Conservation (phyloP, 2,113 vertebrate species). For the Elgaria multicarinata region DNA sequence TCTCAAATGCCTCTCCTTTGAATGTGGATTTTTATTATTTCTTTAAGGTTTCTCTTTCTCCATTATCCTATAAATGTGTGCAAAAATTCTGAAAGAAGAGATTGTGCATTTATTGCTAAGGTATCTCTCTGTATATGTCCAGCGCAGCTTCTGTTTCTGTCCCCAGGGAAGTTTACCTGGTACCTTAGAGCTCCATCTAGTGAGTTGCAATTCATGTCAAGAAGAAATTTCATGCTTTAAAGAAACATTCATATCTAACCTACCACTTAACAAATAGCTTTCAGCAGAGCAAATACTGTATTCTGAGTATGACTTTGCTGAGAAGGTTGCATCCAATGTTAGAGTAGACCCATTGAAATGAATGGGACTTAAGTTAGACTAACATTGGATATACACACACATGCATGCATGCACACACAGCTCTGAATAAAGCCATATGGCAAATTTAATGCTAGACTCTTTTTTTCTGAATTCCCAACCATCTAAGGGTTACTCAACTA, state of each 20-base stretch:
- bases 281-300: not conserved
- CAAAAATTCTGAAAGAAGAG: not conserved
- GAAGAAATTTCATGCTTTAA: not conserved
- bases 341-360: too few relatives aligned
- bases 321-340: too few relatives aligned
- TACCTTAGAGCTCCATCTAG: conserved; percentile 73
- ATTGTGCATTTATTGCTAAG: conserved; percentile 15
- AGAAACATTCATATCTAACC: not conserved
- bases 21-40: conserved; percentile 41
- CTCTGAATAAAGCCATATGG: not conserved
- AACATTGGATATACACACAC: not conserved
- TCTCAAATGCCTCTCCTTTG: conserved; percentile 40
- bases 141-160: not conserved
- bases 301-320: not conserved
- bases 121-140: not conserved
- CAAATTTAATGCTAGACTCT: not conserved
- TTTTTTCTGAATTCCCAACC: not conserved
- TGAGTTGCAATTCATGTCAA: conserved; percentile 8
- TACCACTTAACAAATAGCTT: not conserved
- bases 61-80: not conserved
- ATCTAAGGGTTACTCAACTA: not conserved
- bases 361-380: too few relatives aligned
- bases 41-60: conserved; percentile 9
- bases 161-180: conserved; percentile 36
- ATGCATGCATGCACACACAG: too few relatives aligned